Base-by-base conservation (phyloP, 1,140 invertebrate species). In the Drosophila guanche region DNA sequence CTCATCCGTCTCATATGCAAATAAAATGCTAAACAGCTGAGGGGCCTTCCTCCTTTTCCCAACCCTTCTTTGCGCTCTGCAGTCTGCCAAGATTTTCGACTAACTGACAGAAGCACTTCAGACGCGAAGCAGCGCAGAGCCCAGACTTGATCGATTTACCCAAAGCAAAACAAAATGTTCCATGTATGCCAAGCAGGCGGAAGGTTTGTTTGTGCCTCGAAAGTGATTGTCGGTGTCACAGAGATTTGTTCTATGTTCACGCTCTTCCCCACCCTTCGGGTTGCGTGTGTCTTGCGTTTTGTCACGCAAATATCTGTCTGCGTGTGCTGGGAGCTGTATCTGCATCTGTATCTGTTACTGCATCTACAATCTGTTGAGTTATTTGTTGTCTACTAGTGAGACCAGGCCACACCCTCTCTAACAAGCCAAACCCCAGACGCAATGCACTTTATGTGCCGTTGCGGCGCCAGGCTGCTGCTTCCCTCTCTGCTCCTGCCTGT, bases 371-470 rank as follows among this genome's bases (percentile, higher is more conserved):
- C 76, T 59, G 60, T 66, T 61, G 61, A 68, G 69, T 72, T 84
- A 60, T 61, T 73, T 69, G 61, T 60, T 72, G 70, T 79, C 65
- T 71, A 47, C 66, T 47, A 54, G 42, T 70, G 69, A 41, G 51
- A 55, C 52, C 72, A 12, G 10, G 10, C 58, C 61, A 46, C 40
- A 67, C 27, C 62, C 67, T 43, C 67, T 43, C 71, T 72, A 73
- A 55, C 55, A 57, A 66, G 74, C 58, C 79, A 69, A 61, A 48
- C 29, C 45, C 59, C 81, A 85, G 76, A 81, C 80, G 62, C 77
- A 86, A 71, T 85, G 81, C 78, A 88, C 78, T 88, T 86, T 81
- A 85, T 88, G 81, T 88, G 51, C 67, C 66, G 53, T 57, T 79
- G 48, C 59, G 62, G 50, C 63, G 83, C 69, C 78, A 72, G 23